phyloP scores from a whole-genome alignment of 1,140 invertebrate genomes.

The Dreissena polymorpha region DNA sequence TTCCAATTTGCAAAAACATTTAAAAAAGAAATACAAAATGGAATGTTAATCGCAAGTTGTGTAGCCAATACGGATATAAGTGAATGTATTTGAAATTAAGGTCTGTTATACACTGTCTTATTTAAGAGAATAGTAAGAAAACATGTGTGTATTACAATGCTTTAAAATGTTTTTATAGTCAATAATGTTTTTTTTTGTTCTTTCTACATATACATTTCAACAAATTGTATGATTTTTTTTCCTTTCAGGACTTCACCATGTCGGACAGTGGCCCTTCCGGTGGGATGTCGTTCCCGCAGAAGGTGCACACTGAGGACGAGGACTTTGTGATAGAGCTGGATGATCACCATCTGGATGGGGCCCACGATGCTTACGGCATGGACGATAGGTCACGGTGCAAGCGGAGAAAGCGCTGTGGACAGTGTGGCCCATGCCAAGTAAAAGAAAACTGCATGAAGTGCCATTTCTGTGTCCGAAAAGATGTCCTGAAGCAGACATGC shows the following conservation, averaged over 20 bases:
- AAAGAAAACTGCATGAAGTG: conserved; percentile 76
- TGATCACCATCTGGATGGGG: conserved; percentile 35
- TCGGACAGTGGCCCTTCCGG: conserved; percentile 49
- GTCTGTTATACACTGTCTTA: too few relatives aligned
- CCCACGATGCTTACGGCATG: conserved; percentile 39
- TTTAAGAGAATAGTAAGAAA: too few relatives aligned
- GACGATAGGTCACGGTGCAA: conserved; percentile 70
- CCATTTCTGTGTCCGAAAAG: conserved; percentile 72
- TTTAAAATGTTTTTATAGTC: too few relatives aligned
- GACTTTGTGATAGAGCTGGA: conserved; percentile 63
- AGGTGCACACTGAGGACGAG: conserved; percentile 58
- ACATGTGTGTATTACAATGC: too few relatives aligned
- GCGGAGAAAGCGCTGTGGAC: conserved; percentile 71
- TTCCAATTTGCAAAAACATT: too few relatives aligned
- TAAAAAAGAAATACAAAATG: too few relatives aligned
- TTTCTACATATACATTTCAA: background rate
- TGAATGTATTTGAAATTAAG: too few relatives aligned
- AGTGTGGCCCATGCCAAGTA: conserved; percentile 75
- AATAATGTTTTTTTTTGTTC: too few relatives aligned
- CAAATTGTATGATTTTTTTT: conserved; percentile 4
- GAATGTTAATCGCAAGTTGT: too few relatives aligned
- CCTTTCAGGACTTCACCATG: background rate
- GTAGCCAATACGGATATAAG: too few relatives aligned
- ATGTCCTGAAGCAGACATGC: conserved; percentile 75
- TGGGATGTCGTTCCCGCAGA: conserved; percentile 61